These are phyloP conservation scores for Melinaea marsaeus DNA, from an alignment of 2,888 invertebrate species.

Conservation along the genomic window DNA sequence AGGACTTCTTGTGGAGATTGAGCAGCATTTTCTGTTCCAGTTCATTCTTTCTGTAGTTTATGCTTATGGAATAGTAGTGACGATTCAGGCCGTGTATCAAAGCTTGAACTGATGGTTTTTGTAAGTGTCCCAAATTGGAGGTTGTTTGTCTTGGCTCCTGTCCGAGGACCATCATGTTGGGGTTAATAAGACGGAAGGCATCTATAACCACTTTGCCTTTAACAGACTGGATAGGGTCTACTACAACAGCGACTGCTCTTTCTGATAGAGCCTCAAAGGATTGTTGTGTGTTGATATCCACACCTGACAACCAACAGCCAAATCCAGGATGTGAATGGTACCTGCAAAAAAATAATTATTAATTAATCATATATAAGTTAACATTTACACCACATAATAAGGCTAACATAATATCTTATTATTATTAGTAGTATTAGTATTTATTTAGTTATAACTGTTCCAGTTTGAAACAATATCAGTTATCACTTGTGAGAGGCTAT, in stretches of 20 bases:
- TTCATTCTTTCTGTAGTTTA: constrained; percentile 99
- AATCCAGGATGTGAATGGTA: constrained; percentile 99
- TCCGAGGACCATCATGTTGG: constrained; percentile 99
- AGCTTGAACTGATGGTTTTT: constrained; percentile 99
- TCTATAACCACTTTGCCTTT: constrained; percentile 99
- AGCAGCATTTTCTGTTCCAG: constrained; percentile 99
- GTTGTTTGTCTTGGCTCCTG: constrained; percentile 99
- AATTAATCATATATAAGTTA: not conserved
- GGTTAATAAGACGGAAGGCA: constrained; percentile 99
- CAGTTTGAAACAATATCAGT: too few species aligned
- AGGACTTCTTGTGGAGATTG: constrained; percentile 98
- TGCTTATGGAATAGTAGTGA: constrained; percentile 99
- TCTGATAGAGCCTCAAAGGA: constrained; percentile 99
- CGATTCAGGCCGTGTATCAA: constrained; percentile 98
- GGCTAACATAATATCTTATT: too few species aligned
- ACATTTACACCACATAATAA: too few species aligned
- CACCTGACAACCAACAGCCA: constrained; percentile 99
- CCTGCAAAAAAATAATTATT: constrained; percentile 54
- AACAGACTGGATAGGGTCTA: constrained; percentile 99
- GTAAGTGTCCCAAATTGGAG: constrained; percentile 98
- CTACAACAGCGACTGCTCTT: constrained; percentile 98
- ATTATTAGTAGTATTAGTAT: too few species aligned
- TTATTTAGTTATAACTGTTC: too few species aligned
- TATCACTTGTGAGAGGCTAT: too few species aligned
- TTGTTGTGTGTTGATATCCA: constrained; percentile 99